phyloP scores from a whole-genome alignment of 2,113 vertebrate species.

The Nipponia nippon region DNA sequence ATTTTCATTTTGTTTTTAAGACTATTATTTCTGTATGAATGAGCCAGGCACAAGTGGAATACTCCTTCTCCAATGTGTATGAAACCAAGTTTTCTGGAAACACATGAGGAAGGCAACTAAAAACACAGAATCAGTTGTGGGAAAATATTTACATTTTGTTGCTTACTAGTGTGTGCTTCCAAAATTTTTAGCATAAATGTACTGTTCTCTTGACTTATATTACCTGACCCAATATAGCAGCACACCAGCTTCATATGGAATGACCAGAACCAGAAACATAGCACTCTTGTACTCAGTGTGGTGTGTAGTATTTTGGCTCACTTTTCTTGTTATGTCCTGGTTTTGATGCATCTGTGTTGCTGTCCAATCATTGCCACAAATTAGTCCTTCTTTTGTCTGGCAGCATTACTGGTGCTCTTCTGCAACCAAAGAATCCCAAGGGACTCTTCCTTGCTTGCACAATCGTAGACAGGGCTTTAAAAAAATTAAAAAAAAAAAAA shows the following conservation, averaged over 20 bases:
- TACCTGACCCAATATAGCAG: neutral
- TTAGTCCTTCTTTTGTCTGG: neutral
- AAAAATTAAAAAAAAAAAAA: neutral
- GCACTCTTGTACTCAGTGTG: neutral
- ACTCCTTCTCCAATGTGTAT: neutral
- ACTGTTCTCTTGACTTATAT: neutral
- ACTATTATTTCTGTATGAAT: neutral
- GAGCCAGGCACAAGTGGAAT: neutral
- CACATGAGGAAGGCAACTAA: neutral
- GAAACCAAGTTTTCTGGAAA: neutral
- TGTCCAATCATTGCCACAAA: neutral
- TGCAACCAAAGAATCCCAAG: neutral
- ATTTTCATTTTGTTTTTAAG: neutral
- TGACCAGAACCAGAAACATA: neutral
- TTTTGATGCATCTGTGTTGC: neutral
- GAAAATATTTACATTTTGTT: neutral
- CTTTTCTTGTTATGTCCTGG: neutral
- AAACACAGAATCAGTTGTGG: neutral
- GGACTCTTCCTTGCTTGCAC: neutral
- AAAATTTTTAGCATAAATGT: neutral
- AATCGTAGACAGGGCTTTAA: neutral
- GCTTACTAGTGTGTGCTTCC: neutral
- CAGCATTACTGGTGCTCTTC: neutral
- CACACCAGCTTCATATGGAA: neutral
- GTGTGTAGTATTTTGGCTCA: neutral